Conservation (phyloP, 2,888 invertebrate genomes). For the Cepaea hortensis region DNA sequence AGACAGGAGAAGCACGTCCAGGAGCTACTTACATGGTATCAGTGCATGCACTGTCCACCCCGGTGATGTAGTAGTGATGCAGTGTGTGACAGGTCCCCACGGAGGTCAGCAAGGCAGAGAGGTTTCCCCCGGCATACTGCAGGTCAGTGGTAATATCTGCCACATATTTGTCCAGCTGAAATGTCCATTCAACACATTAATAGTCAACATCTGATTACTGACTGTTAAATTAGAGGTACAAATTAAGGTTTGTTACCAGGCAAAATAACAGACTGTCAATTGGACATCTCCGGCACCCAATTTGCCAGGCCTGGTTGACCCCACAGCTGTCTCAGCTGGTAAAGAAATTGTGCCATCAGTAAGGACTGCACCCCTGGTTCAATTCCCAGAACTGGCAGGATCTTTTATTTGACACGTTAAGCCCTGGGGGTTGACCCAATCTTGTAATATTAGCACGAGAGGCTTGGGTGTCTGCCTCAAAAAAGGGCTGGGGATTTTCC, state of each 20-base stretch:
- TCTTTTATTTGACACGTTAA: too few species aligned
- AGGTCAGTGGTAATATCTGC: slow-evolving; percentile 56
- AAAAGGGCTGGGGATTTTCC: too few species aligned
- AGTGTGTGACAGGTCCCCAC: slow-evolving; percentile 88
- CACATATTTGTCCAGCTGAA: slow-evolving; percentile 29
- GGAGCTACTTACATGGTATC: slow-evolving; percentile 82
- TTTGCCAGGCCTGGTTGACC: too few species aligned
- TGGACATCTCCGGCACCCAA: too few species aligned
- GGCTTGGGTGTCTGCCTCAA: too few species aligned
- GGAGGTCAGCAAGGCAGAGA: slow-evolving; percentile 85
- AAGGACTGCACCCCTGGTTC: too few species aligned
- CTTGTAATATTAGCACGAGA: too few species aligned
- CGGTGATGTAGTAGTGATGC: slow-evolving; percentile 88
- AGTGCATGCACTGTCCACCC: slow-evolving; percentile 88
- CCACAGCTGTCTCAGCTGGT: too few species aligned
- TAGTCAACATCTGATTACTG: neutral
- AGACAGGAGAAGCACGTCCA: neutral
- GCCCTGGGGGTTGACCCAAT: too few species aligned
- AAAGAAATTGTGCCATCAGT: too few species aligned
- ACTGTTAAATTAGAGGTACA: neutral
- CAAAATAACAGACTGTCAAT: neutral
- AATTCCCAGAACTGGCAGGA: too few species aligned
- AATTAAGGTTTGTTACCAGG: neutral
- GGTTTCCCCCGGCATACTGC: slow-evolving; percentile 60
- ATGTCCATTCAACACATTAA: neutral